phyloP scores from a whole-genome alignment of 1,140 invertebrate species.

The Cherax quadricarinatus region DNA sequence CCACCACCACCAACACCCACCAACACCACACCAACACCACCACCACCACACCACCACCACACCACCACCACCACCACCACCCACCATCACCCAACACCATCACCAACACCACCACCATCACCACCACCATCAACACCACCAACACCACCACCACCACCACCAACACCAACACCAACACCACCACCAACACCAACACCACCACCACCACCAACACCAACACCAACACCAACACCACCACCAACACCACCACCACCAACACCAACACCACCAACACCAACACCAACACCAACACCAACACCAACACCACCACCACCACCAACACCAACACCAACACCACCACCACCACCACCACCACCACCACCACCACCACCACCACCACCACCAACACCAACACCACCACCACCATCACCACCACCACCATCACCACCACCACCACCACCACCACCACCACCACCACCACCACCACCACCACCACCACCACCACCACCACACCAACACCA shows the following conservation, averaged over 20 bases:
- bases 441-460: background rate
- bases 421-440: constrained; percentile 2
- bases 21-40: too few species aligned
- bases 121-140: background rate
- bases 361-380: background rate
- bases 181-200: background rate
- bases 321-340: too few species aligned
- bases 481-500: too few species aligned
- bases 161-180: constrained; percentile 12
- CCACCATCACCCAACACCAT: background rate
- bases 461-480: too few species aligned
- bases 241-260: too few species aligned
- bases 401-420: constrained; percentile 12
- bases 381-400: background rate
- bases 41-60: too few species aligned
- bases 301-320: background rate
- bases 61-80: background rate
- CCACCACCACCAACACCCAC: too few species aligned
- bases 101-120: too few species aligned
- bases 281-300: background rate
- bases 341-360: too few species aligned
- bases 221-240: background rate
- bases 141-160: background rate
- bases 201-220: background rate
- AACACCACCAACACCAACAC: too few species aligned